Base-by-base conservation (phyloP, 2,888 invertebrate genomes). In the Cephalotes varians region DNA sequence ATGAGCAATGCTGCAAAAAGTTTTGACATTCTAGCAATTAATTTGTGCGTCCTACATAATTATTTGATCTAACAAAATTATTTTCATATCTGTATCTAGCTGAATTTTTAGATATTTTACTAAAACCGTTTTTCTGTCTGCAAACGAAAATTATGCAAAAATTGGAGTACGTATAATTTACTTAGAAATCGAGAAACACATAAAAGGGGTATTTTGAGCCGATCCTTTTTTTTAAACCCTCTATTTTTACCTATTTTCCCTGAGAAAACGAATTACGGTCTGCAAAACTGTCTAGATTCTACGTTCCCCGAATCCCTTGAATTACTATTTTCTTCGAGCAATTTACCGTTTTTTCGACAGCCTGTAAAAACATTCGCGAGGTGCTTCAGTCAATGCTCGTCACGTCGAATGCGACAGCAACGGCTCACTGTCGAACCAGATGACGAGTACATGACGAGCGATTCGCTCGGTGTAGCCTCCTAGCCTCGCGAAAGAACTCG, bases 371-470 rank as follows among this genome's bases (percentile, higher is more conserved):
- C 56, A 56, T 56, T 15, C 10, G 21, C 21, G n/a, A 67, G 34
- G 40, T 54, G 71, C 72, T 69, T 44, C 77, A 56, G 21, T 54
- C 40, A 9, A 12, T 25, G 31, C 71, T 40, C 71, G 31, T 77
- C 77, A 77, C 44, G 77, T 77, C 72, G 77, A 71, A 71, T 56
- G 56, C 71, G 71, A 69, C 71, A 77, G 51, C 76, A 31, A 18
- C 67, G 44, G 65, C 40, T 77, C n/a, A 72, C 77, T 77, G 54
- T 71, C 72, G 77, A 44, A 21, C 72, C 56, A 77, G 77, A 71
- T 77, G 77, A 77, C 71, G 77, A 77, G 77, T 44, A n/a, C 47
- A 18, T 69, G 77, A 77, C 77, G 71, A 76, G 69, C 49, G n/a
- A n/a, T n/a, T n/a, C n/a, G n/a, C 25, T 37, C 31, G 44, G 37